Evolutionary conservation across 2,113 vertebrate species (phyloP).

Genomic region (Heterotilapia buettikoferi): DNA sequence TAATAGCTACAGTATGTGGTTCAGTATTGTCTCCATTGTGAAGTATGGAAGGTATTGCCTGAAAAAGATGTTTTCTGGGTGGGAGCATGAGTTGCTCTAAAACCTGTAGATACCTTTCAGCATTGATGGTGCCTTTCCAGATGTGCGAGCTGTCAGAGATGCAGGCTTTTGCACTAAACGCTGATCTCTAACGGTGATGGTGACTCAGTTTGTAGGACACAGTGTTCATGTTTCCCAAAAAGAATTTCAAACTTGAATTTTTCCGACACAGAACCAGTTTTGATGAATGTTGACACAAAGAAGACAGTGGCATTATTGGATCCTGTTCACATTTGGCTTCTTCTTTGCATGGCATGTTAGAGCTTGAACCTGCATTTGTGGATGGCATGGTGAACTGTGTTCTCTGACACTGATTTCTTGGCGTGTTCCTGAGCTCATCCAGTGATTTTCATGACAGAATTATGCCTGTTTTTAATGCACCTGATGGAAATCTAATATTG

Average conservation of each 20-base stretch:
- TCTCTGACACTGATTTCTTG: background rate
- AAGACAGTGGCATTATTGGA: background rate
- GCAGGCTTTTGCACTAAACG: background rate
- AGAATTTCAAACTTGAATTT: background rate
- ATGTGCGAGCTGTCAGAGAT: background rate
- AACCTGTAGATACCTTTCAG: background rate
- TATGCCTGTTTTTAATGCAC: background rate
- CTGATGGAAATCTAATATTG: background rate
- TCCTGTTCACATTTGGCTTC: background rate
- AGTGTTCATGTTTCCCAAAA: background rate
- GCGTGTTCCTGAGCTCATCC: background rate
- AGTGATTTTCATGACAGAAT: background rate
- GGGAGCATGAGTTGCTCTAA: background rate
- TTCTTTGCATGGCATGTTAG: background rate
- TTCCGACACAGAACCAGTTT: background rate
- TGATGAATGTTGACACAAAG: background rate
- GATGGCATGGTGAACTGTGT: background rate
- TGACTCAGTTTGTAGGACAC: background rate
- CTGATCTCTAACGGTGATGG: background rate
- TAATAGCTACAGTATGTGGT: background rate
- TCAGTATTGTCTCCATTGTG: background rate
- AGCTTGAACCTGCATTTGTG: background rate
- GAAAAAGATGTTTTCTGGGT: background rate
- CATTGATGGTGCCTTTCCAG: background rate
- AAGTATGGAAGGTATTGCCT: background rate